Base-by-base conservation (phyloP, 2,113 vertebrate species). In the Catagonus wagneri region DNA sequence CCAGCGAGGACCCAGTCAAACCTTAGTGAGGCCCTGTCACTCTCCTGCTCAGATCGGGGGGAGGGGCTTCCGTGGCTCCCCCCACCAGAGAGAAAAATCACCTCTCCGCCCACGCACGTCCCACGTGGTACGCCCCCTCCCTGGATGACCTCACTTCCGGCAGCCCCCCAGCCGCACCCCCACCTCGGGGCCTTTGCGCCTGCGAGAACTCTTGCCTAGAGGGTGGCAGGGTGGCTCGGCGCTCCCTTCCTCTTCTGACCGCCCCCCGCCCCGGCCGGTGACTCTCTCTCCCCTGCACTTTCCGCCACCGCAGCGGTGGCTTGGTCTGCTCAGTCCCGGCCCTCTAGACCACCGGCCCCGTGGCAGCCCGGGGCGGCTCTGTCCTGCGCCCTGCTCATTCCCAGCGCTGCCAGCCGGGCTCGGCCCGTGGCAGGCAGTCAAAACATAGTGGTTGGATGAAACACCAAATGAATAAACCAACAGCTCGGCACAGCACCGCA, bases 191-290 rank as follows among this genome's bases (percentile, higher is more conserved):
- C 78, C 76, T 88, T 72, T 19, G 20, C 25, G 7, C 36, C 11
- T 32, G 52, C 83, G 27, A 0, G 75, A 44, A 15, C 44, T 9
- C 75, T 27, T 34, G 66, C 56, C 63, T 32, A 11, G 20, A 44
- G 44, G 44, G 63, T 0, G 72, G 36, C 19, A 2, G 0, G 7
- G 0, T 2, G 58, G 61, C 52, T 50, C 22, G 1, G 9, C 25
- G 68, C 63, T 23, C 65, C 7, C 68, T 36, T 7, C 25, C 34
- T 60, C 16, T 9, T 19, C 63, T 1, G 17, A 29, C 66, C 68
- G 6, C 12, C 6, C 23, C 71, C 34, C 19, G 4, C 25, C n/a
- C n/a, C n/a, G n/a, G n/a, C 5, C 0, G 1, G 2, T 12, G 58
- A 7, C 74, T 15, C 60, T 7, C 32, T 29, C 83, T 39, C 14